Conservation (phyloP, 2,888 invertebrate species). For the Harpagoxenus sublaevis region DNA sequence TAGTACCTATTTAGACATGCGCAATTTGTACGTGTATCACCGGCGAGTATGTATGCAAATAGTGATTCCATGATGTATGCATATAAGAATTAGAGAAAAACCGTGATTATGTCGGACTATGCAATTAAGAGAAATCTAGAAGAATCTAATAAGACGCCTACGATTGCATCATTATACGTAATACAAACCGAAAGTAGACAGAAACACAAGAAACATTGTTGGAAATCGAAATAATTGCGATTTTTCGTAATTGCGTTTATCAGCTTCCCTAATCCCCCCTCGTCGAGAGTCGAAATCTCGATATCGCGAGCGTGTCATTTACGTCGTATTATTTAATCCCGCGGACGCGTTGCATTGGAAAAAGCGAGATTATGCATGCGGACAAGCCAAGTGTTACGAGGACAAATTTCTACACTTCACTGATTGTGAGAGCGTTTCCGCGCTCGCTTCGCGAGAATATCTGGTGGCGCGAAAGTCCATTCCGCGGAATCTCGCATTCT, state of each 20-base stretch:
- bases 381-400: slow-evolving; percentile 46
- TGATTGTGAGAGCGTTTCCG: slow-evolving; percentile 46
- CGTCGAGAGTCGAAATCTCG: background rate
- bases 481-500: slow-evolving; percentile 16
- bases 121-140: slow-evolving; percentile 28
- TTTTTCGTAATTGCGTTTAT: slow-evolving; percentile 4
- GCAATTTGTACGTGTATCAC: slow-evolving; percentile 5
- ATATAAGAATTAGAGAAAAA: slow-evolving; percentile 6
- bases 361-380: slow-evolving; percentile 27
- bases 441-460: slow-evolving; percentile 26
- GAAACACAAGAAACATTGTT: slow-evolving; percentile 16
- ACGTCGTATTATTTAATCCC: slow-evolving; percentile 35
- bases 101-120: background rate
- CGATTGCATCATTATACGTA: background rate
- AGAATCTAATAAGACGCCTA: background rate
- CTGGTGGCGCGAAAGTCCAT: slow-evolving; percentile 14
- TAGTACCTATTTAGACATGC: background rate
- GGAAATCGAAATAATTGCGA: slow-evolving; percentile 12
- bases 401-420: slow-evolving; percentile 51
- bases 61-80: background rate
- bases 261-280: background rate
- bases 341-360: slow-evolving; percentile 21
- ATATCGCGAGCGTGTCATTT: background rate
- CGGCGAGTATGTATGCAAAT: background rate
- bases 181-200: slow-evolving; percentile 20